Percentiles rank a stretch among this genome's conserved stretches.
These are phyloP conservation scores for Channa maculata DNA, from an alignment of 2,113 vertebrate genomes.

Conservation along the genomic window DNA sequence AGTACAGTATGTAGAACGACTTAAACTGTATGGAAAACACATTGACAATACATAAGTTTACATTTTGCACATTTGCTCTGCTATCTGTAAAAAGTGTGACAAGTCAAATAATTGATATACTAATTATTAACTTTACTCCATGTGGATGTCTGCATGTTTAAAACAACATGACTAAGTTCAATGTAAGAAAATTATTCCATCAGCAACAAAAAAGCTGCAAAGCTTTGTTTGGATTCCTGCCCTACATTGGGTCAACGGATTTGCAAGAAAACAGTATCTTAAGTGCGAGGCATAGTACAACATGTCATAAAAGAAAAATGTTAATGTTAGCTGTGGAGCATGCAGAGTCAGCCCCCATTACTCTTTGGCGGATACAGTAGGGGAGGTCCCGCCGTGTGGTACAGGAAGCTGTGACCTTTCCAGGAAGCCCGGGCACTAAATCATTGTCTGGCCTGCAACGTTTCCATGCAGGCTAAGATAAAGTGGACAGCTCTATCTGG, in stretches of 20 bases:
- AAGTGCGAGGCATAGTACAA: slow-evolving; percentile 35
- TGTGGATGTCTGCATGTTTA: too few species aligned
- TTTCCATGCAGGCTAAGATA: slow-evolving; percentile 76
- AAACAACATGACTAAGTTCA: not conserved
- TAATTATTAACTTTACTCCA: too few species aligned
- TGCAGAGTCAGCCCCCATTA: slow-evolving; percentile 71
- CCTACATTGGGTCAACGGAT: not conserved
- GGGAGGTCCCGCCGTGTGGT: slow-evolving; percentile 73
- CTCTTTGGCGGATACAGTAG: slow-evolving; percentile 61
- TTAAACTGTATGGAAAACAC: too few species aligned
- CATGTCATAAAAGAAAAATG: slow-evolving; percentile 71
- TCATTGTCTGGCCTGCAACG: slow-evolving; percentile 79
- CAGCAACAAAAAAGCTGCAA: too few species aligned
- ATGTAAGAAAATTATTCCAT: not conserved
- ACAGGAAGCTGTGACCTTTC: slow-evolving; percentile 82
- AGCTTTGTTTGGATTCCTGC: not conserved
- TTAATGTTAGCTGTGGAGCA: slow-evolving; percentile 64
- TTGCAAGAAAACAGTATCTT: slow-evolving; percentile 23
- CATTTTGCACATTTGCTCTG: too few species aligned
- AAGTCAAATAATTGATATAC: too few species aligned
- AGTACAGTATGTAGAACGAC: too few species aligned
- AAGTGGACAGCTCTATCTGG: slow-evolving; percentile 82
- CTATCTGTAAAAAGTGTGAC: too few species aligned
- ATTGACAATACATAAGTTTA: too few species aligned
- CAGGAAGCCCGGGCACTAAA: slow-evolving; percentile 71